Percentiles rank a stretch among this genome's conserved stretches.
Conservation (phyloP, 2,113 vertebrate genomes). For the Bubalus kerabau region DNA sequence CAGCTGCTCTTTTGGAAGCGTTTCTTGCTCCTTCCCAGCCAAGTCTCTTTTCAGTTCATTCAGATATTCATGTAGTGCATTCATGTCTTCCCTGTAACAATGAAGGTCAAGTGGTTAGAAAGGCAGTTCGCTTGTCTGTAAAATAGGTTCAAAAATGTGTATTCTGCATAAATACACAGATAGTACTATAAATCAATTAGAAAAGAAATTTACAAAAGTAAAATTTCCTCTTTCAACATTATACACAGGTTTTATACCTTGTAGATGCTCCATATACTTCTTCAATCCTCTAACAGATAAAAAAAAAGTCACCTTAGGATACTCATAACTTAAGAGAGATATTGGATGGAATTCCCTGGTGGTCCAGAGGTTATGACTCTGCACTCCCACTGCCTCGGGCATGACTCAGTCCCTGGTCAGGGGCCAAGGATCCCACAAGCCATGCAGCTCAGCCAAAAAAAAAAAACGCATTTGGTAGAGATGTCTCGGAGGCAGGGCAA, state of each 20-base stretch:
- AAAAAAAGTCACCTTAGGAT: not conserved
- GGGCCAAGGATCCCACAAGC: not conserved
- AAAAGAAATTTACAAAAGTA: not conserved
- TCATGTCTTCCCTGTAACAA: not conserved
- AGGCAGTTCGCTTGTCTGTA: not conserved
- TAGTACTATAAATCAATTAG: not conserved
- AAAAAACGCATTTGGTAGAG: not conserved
- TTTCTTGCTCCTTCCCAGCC: fast-evolving
- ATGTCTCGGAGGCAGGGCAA: not conserved
- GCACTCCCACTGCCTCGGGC: not conserved
- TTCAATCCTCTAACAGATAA: not conserved
- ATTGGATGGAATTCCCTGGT: not conserved
- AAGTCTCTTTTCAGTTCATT: fast-evolving
- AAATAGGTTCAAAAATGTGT: not conserved
- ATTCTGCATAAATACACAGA: not conserved
- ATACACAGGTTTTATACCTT: not conserved
- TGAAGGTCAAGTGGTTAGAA: not conserved
- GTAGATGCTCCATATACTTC: fast-evolving
- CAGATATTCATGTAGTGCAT: fast-evolving
- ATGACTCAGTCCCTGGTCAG: not conserved
- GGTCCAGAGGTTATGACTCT: not conserved
- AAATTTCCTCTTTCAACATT: not conserved
- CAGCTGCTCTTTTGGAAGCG: fast-evolving
- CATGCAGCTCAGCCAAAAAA: not conserved
- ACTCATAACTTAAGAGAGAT: not conserved